A percentile compares a stretch with the other conserved stretches of the same genome.
These are phyloP conservation scores for Dromococcyx pavoninus DNA, from an alignment of 2,797 vertebrate genomes.

Conservation along the genomic window DNA sequence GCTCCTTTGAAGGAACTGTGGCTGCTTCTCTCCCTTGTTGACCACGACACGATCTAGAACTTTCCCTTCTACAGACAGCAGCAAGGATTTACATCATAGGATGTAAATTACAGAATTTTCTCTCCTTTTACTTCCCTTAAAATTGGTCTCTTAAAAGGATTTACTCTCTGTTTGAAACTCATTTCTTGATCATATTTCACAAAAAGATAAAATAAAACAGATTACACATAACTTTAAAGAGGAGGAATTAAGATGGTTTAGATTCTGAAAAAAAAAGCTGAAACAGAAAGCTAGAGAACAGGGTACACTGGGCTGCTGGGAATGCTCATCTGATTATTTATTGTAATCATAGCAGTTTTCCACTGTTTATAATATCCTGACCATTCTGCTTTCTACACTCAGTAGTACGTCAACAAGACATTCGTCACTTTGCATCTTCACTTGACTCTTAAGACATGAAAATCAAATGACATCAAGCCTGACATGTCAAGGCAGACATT, in stretches of 20 bases:
- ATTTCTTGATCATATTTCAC: neutral
- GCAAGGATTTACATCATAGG: neutral
- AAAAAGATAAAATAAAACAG: neutral
- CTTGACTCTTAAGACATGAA: neutral
- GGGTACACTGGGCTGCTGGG: neutral
- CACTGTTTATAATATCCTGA: neutral
- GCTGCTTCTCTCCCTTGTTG: neutral
- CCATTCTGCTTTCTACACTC: neutral
- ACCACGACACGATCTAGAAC: fast-evolving
- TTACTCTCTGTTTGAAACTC: neutral
- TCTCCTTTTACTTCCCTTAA: neutral
- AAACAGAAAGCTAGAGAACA: neutral
- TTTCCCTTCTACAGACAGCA: neutral
- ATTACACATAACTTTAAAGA: neutral
- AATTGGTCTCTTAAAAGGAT: neutral
- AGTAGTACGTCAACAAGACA: neutral
- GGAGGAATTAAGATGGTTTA: neutral
- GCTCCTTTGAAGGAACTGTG: neutral
- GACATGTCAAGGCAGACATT: neutral
- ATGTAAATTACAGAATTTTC: neutral
- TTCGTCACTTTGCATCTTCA: neutral
- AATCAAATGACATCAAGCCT: neutral
- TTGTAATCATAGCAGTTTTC: fast-evolving
- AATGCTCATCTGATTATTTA: neutral
- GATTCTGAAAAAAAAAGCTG: neutral